Evolutionary conservation across 2,113 vertebrate genomes (phyloP).

Genomic region (Dinomys branickii): DNA sequence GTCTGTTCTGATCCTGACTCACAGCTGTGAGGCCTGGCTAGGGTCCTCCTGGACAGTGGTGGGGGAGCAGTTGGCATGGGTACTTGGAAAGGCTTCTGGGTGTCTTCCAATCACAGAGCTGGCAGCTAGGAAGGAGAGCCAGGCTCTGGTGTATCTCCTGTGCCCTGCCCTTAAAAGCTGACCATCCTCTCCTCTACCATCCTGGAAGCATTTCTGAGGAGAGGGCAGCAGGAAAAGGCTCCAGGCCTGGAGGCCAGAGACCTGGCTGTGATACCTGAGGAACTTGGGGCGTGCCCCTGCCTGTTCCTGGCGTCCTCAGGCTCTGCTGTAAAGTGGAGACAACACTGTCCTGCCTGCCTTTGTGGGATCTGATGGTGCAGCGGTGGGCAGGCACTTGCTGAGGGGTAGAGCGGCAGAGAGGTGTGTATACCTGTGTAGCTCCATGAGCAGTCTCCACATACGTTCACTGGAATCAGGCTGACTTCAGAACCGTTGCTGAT

Average conservation of each 20-base stretch:
- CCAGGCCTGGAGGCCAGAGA: not conserved
- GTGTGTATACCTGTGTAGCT: not conserved
- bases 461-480: not conserved
- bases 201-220: not conserved
- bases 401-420: not conserved
- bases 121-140: slow-evolving; percentile 41
- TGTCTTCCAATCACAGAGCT: slow-evolving; percentile 62
- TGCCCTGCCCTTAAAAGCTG: not conserved
- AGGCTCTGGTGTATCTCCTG: slow-evolving; percentile 20
- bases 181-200: not conserved
- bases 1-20: slow-evolving; percentile 56
- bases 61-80: slow-evolving; percentile 66
- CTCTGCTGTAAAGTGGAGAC: slow-evolving; percentile 6
- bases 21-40: slow-evolving; percentile 66
- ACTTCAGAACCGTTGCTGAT: not conserved
- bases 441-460: not conserved
- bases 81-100: slow-evolving; percentile 70
- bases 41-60: slow-evolving; percentile 47
- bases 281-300: not conserved
- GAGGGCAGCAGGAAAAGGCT: not conserved
- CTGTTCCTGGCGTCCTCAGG: not conserved
- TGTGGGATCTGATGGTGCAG: not conserved
- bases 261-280: not conserved
- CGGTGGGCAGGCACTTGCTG: not conserved
- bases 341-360: not conserved